Evolutionary conservation across 1,140 invertebrate genomes (phyloP).

Genomic region (Eupeodes corollae): DNA sequence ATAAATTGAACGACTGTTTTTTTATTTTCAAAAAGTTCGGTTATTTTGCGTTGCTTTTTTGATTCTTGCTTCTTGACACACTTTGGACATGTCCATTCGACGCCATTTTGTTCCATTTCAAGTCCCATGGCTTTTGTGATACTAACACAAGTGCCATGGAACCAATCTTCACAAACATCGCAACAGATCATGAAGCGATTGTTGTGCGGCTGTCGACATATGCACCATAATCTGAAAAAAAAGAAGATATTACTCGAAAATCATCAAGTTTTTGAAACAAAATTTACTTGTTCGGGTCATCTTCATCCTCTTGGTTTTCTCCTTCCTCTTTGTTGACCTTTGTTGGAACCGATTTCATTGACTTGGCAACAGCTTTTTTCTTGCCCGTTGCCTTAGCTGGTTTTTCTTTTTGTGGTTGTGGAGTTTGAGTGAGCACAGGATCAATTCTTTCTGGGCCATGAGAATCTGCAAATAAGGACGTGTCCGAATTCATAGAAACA

Average conservation of each 20-base stretch:
- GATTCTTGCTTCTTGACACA: constrained; percentile 50
- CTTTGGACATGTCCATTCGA: constrained; percentile 84
- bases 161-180: constrained; percentile 93
- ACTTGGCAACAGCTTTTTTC: background rate
- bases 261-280: background rate
- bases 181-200: constrained; percentile 98
- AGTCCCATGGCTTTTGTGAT: constrained; percentile 81
- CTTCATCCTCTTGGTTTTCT: constrained; percentile 65
- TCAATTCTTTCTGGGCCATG: background rate
- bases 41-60: constrained; percentile 30
- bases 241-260: background rate
- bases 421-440: no score
- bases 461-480: background rate
- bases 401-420: background rate
- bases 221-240: constrained; percentile 72
- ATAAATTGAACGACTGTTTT: no score
- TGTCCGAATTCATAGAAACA: no score
- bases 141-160: constrained; percentile 90
- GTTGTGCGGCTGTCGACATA: constrained; percentile 89
- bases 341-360: constrained; percentile 9
- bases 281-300: constrained; percentile 65
- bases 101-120: constrained; percentile 79
- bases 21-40: constrained; percentile 20
- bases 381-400: background rate
- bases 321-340: constrained; percentile 40